phyloP scores from a whole-genome alignment of 2,888 invertebrate genomes.

The Athrips mouffetella region DNA sequence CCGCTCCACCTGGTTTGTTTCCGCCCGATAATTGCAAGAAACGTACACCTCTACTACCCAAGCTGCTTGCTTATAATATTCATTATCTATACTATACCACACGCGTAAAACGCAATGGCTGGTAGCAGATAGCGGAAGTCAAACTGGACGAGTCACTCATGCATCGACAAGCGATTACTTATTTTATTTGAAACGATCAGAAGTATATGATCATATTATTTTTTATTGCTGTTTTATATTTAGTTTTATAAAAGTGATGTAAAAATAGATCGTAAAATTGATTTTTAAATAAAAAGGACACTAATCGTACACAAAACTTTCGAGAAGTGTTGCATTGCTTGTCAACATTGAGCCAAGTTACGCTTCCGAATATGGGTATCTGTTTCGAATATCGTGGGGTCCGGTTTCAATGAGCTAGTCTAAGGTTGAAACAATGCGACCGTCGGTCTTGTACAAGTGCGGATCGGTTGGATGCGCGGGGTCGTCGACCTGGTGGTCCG shows the following conservation, averaged over 20 bases:
- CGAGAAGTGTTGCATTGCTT: neutral
- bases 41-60: constrained; percentile 20
- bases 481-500: constrained; percentile 58
- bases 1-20: constrained; percentile 67
- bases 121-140: neutral
- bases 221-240: too few species aligned
- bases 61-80: neutral
- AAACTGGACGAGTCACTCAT: constrained; percentile 1
- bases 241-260: too few species aligned
- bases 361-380: constrained; percentile 25
- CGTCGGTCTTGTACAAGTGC: constrained; percentile 69
- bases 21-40: constrained; percentile 67
- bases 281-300: too few species aligned
- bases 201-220: too few species aligned
- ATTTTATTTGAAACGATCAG: too few species aligned
- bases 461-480: constrained; percentile 70
- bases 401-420: constrained; percentile 37
- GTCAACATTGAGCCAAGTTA: constrained; percentile 25
- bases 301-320: too few species aligned
- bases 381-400: constrained; percentile 34
- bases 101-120: neutral
- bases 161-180: too few species aligned
- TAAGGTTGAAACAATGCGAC: constrained; percentile 68
- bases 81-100: neutral
- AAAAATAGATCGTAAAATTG: too few species aligned